Evolutionary conservation across 35 echinoderm and acorn worm genomes (phyloP), one percentile per base, ranked within the genome.

Genomic region (Strongylocentrotus purpuratus): DNA sequence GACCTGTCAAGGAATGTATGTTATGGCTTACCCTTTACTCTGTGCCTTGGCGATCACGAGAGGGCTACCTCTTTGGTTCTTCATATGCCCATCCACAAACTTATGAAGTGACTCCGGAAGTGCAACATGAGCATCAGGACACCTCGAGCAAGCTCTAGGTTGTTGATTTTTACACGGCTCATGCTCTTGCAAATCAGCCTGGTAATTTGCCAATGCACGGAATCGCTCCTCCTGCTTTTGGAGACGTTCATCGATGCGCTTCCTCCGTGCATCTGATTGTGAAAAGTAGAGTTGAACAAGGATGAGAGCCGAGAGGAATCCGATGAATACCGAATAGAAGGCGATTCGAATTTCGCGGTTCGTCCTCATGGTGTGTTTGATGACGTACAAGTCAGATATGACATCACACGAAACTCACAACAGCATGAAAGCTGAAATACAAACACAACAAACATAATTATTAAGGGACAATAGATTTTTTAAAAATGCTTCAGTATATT

Each of bases 331-430:
- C 31, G 97, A 87, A 48, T 96, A 96, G 20, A 95, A 45, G 7
- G 94, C 91, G 22, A 96, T 95, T 13, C 97, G 95, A 59, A 97
- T 87, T 25, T 97, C 95, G 9, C 97, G 95, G 86, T 97, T 52
- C 7, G 61, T 55, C 14, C 70, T 32, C 91, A 93, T 93, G 17
- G 45, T 89, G 87, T 41, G 32, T 18, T 5, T 33, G 45, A 33
- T 41, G 85, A 46, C 45, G 1, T 3, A 33, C 11, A 20, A 46
- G 4, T 89, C 25, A 2, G 87, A 41, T 5, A 33, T 89, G 32
- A 9, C 87, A 41, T 31, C 33, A 89, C 32, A 89, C 41, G 33
- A 17, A 89, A 45, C 7, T n/a, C 65, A 78, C 11, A 55, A 55
- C 9, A 28, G 5, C 65, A 0, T 78, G 28, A 78, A 78, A 28